These are phyloP conservation scores for Alsophila aescularia DNA, from an alignment of 2,888 invertebrate species.

Conservation along the genomic window DNA sequence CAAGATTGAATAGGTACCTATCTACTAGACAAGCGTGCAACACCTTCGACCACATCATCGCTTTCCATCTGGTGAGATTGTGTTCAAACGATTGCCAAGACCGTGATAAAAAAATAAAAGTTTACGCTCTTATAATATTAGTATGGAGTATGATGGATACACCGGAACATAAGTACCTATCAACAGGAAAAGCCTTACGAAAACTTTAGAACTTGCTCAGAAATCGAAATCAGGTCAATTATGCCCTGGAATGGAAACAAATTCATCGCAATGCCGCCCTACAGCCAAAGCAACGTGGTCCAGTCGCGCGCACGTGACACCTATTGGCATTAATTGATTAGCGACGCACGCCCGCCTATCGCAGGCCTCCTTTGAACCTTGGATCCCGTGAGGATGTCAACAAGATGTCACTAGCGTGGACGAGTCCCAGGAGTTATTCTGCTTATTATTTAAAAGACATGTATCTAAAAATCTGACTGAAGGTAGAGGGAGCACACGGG, in stretches of 20 bases:
- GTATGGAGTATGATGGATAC: too few relatives aligned
- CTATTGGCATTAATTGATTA: constrained; percentile 72
- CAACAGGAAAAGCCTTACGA: neutral
- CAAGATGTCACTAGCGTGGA: constrained; percentile 12
- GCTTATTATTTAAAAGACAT: too few relatives aligned
- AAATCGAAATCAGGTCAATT: constrained; percentile 22
- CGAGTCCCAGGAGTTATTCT: too few relatives aligned
- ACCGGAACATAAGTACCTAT: neutral
- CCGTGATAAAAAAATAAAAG: too few relatives aligned
- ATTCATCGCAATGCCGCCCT: constrained; percentile 14
- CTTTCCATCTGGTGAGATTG: too few relatives aligned
- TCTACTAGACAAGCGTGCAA: too few relatives aligned
- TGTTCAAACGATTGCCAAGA: too few relatives aligned
- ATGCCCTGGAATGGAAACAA: constrained; percentile 9
- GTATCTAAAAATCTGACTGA: too few relatives aligned
- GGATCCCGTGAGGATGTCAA: constrained; percentile 15
- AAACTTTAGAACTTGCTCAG: constrained; percentile 10
- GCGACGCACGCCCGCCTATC: constrained; percentile 52
- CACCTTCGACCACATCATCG: too few relatives aligned
- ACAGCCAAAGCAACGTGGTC: constrained; percentile 42
- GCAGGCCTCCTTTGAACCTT: constrained; percentile 34
- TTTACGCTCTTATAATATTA: too few relatives aligned
- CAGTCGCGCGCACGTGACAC: constrained; percentile 47
- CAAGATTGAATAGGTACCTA: too few relatives aligned
- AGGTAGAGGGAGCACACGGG: too few relatives aligned